Base-by-base conservation (phyloP, 2,797 vertebrate genomes). In the Phoeniculus purpureus region DNA sequence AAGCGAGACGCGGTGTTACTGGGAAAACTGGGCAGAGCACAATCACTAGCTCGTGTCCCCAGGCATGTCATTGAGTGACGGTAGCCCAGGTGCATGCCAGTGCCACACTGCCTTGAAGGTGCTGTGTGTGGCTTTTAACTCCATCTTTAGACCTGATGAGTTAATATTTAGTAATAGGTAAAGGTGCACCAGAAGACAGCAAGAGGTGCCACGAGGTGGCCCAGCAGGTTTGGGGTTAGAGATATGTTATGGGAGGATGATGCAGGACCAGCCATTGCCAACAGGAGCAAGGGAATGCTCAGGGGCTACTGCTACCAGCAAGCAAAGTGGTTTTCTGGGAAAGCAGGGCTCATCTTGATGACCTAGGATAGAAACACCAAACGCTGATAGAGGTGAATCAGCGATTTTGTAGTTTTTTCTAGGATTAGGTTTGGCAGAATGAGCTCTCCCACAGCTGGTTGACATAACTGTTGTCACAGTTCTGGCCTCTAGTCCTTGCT, bases 1-100 rank as follows among this genome's bases (percentile, higher is more conserved):
- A 92, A 94, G 62, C 31, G 90, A 34, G 56, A 94, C 3, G 29
- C 45, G 0, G 8, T 10, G 15, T 96, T 96, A 93, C 34, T 87
- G 68, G 52, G 84, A 67, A 74, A 93, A 91, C 76, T 89, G 56
- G 83, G 68, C 61, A 3, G 31, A 82, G 34, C 5, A 12, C 5
- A 59, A 45, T 48, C 1, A 7, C 2, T 80, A 45, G 79, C 55
- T 80, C 78, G 52, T 7, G 9, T 80, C 48, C 56, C 75, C 59
- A 78, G 70, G 62, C 31, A 52, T 34, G 66, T 52, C 20, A 7
- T 40, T 91, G 79, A 89, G 43, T 94, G 90, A 77, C 1, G 1
- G 4, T 9, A 73, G 40, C 60, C 32, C 64, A 67, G 56, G 12
- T 1, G 1, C 37, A 1, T 51, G 32, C 51, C 65, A 25, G 27